phyloP scores from a whole-genome alignment of 2,888 invertebrate genomes.

The Eucera pruinosa region DNA sequence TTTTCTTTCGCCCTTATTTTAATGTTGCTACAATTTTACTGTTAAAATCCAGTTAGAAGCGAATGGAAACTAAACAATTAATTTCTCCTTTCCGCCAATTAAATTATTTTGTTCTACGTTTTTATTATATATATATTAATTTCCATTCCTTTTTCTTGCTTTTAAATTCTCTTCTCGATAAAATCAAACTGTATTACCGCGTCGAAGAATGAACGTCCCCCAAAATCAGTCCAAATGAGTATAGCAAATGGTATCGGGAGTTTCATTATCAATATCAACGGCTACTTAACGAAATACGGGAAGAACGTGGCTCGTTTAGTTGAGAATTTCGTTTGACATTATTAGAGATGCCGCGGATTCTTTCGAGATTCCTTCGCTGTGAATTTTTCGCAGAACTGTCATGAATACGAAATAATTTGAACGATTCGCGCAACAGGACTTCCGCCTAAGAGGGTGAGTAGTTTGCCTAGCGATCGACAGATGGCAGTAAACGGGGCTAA shows the following conservation, averaged over 20 bases:
- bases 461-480: neutral
- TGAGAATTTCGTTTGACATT: neutral
- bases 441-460: neutral
- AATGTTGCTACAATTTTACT: too few species aligned
- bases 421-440: constrained; percentile 11
- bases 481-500: neutral
- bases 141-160: too few species aligned
- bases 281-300: neutral
- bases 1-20: neutral
- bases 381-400: neutral
- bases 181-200: too few species aligned
- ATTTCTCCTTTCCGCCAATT: too few species aligned
- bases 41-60: too few species aligned
- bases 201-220: neutral
- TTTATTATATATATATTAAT: too few species aligned
- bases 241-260: too few species aligned
- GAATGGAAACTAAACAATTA: too few species aligned
- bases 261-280: neutral
- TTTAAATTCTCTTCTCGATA: too few species aligned
- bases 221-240: too few species aligned
- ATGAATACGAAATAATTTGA: constrained; percentile 27
- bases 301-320: neutral
- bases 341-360: neutral
- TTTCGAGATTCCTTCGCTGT: neutral
- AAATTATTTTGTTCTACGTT: too few species aligned